Evolutionary conservation across 1,140 invertebrate genomes (phyloP).

Genomic region (Antheraea mylitta): DNA sequence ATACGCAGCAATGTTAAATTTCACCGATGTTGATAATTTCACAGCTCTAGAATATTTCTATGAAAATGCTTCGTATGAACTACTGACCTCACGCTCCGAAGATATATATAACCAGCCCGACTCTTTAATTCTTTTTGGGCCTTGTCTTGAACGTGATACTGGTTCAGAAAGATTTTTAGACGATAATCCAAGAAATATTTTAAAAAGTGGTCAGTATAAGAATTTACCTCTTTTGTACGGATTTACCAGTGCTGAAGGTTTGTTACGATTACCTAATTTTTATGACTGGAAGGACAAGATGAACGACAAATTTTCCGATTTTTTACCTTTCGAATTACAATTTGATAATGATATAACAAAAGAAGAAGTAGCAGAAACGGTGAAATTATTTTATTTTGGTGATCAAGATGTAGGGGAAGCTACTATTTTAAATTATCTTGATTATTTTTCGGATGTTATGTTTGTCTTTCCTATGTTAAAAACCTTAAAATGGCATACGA

Average conservation of each 20-base stretch:
- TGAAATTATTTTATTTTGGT: slow-evolving; percentile 44
- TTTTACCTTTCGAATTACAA: slow-evolving; percentile 44
- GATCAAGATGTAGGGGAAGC: slow-evolving; percentile 29
- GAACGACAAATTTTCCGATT: slow-evolving; percentile 53
- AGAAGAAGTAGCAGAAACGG: slow-evolving; percentile 25
- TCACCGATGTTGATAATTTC: slow-evolving; percentile 36
- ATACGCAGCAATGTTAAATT: slow-evolving; percentile 38
- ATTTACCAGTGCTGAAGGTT: slow-evolving; percentile 50
- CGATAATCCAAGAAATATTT: slow-evolving; percentile 43
- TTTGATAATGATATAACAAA: slow-evolving; percentile 37
- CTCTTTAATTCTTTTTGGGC: slow-evolving; percentile 36
- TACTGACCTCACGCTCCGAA: slow-evolving; percentile 29
- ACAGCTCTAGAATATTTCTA: slow-evolving; percentile 49
- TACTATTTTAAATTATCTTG: slow-evolving; percentile 40
- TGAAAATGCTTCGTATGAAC: slow-evolving; percentile 38
- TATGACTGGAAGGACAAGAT: slow-evolving; percentile 46
- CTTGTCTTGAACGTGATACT: slow-evolving; percentile 51
- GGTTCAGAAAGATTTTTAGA: slow-evolving; percentile 45
- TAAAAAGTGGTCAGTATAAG: slow-evolving; percentile 41
- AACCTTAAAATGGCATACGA: slow-evolving; percentile 32
- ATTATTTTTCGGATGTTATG: slow-evolving; percentile 47
- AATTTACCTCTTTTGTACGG: slow-evolving; percentile 51
- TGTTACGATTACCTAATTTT: slow-evolving; percentile 33
- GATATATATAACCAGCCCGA: slow-evolving; percentile 23
- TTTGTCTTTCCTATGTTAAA: slow-evolving; percentile 44